Evolutionary conservation across 92 coral and sea anemone species (phyloP), one percentile per base, ranked within the genome.

Genomic region (Blastomussa wellsi): DNA sequence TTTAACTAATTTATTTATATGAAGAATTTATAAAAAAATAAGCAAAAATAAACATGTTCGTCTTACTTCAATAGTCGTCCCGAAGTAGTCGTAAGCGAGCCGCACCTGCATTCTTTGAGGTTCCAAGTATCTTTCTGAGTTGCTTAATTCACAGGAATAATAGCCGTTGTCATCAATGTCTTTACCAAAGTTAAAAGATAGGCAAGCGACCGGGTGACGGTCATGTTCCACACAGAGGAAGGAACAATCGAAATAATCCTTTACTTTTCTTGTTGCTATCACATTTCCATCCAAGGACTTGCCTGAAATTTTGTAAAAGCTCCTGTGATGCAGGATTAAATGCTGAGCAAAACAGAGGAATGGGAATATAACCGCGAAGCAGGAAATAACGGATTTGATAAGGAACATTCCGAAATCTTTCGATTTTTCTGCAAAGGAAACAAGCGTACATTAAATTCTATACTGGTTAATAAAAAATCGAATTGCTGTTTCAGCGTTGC

Each of bases 231-330:
- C 3, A 26, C 83, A 79, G 22, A 42, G 51, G 41, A 79, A 49
- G 37, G 84, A 65, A n/a, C 75, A 80, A 16, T 41, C 48, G 5
- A 80, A 24, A 32, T 22, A 38, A 20, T 80, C 75, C 26, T 65
- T 69, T 19, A 66, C 74, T 26, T 28, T 69, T 28, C 22, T 44
- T 19, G 48, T 42, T 29, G 28, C 55, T 65, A 60, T 80, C 3
- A 67, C 37, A 48, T 39, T 80, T 41, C 84, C 84, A 65, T 65
- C 29, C 29, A 80, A 33, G 16, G 84, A 42, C 15, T 28, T 65
- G 55, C n/a, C 26, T 19, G 57, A 28, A 19, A 31, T 17, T 55
- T 14, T 55, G 20, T 78, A 78, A 36, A 78, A 78, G 11, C 31
- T 35, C 39, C 66, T 78, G 33, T 57, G 11, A 24, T 35, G 69